Conservation (phyloP, 2,797 vertebrate genomes). For the Linurgus olivaceus region DNA sequence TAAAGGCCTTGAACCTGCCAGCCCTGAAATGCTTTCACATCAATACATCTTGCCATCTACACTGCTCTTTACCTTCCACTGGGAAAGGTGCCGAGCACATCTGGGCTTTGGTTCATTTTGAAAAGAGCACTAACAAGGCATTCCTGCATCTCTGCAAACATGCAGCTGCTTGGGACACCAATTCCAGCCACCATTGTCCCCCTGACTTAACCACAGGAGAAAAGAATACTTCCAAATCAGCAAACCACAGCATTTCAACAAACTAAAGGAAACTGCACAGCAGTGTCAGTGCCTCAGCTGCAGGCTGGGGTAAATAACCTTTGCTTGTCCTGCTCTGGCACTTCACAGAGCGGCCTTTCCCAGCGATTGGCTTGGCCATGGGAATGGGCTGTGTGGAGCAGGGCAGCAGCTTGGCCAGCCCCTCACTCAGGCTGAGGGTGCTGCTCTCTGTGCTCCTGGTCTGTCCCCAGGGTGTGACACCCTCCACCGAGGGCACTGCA, state of each 20-base stretch:
- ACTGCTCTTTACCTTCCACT: background rate
- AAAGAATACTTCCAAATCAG: background rate
- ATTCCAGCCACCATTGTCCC: background rate
- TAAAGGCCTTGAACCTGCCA: background rate
- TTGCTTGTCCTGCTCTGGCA: background rate
- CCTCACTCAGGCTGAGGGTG: background rate
- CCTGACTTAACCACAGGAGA: background rate
- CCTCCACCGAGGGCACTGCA: fast-evolving
- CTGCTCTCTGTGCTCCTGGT: background rate
- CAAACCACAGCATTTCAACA: background rate
- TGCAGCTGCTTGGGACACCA: background rate
- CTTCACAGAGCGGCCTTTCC: fast-evolving
- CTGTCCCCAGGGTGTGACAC: background rate
- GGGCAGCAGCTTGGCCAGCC: background rate
- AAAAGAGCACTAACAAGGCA: background rate
- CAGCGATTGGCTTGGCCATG: fast-evolving
- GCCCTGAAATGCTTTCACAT: background rate
- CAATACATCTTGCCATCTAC: background rate
- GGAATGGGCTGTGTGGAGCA: background rate
- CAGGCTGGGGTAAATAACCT: fast-evolving
- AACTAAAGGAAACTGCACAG: background rate
- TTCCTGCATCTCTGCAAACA: background rate
- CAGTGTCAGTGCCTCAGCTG: background rate
- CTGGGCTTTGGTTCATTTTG: background rate
- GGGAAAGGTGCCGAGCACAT: background rate